A percentile compares a stretch with the other conserved stretches of the same genome.
Evolutionary conservation across 2,797 vertebrate genomes (phyloP).

Genomic region (Acipenser transmontanus): DNA sequence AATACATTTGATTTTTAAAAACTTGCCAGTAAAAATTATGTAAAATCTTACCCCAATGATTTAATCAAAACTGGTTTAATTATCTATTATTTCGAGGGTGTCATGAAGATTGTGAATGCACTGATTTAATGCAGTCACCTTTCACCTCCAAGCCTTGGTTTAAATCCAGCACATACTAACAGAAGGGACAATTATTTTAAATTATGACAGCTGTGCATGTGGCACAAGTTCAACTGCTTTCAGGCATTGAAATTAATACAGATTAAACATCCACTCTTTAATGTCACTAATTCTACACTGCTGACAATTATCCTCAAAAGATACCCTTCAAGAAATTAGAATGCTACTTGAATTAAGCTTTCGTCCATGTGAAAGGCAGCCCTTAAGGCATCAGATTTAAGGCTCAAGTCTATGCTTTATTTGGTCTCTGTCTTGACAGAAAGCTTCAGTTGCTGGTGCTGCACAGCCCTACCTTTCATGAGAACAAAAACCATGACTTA

Average conservation of each 20-base stretch:
- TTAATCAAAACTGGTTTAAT: not conserved
- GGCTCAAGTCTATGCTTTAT: no score
- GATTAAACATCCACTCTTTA: constrained; percentile 2
- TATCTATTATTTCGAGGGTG: not conserved
- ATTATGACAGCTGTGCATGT: constrained; percentile 24
- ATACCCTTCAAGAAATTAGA: not conserved
- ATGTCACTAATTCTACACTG: not conserved
- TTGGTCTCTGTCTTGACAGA: not conserved
- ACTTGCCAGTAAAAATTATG: no score
- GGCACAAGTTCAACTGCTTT: constrained; percentile 28
- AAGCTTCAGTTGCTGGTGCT: not conserved
- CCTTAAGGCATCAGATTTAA: not conserved
- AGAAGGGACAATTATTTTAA: constrained; percentile 16
- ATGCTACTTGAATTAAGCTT: not conserved
- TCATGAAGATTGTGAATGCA: not conserved
- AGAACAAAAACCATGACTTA: no score
- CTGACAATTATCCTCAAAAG: not conserved
- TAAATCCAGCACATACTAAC: no score
- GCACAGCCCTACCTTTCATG: no score
- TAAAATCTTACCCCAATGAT: no score
- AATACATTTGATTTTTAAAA: no score
- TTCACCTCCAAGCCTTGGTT: constrained; percentile 3
- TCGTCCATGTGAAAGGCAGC: not conserved
- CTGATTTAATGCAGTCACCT: not conserved
- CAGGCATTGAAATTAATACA: constrained; percentile 21